Percentiles rank a stretch among this genome's conserved stretches.
These are phyloP conservation scores for Semnornis frantzii DNA, from an alignment of 2,113 vertebrate genomes.

Conservation along the genomic window DNA sequence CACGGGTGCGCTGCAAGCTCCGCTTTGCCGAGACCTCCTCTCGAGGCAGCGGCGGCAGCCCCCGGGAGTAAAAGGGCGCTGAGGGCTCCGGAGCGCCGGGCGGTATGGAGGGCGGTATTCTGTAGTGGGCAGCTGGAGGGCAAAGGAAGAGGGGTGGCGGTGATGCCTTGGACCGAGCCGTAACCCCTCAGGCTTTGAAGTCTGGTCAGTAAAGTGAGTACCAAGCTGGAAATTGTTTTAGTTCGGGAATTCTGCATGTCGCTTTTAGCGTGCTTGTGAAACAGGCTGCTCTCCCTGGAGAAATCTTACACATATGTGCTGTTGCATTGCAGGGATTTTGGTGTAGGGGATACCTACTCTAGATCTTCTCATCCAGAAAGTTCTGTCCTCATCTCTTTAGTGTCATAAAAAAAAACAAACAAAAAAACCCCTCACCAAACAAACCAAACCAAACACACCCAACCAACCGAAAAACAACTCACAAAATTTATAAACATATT, in stretches of 20 bases:
- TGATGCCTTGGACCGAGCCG: not conserved
- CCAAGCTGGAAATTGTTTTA: not conserved
- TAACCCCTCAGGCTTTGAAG: not conserved
- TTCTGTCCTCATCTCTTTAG: not conserved
- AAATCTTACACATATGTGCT: not conserved
- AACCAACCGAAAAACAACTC: not conserved
- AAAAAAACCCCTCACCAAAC: not conserved
- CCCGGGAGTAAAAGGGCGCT: fast-evolving
- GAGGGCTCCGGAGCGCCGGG: not conserved
- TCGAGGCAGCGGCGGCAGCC: not conserved
- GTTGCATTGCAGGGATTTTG: not conserved
- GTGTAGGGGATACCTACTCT: not conserved
- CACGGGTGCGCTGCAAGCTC: not conserved
- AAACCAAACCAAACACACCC: not conserved
- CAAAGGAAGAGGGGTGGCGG: fast-evolving
- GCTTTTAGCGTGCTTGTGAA: not conserved
- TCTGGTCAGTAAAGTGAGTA: not conserved
- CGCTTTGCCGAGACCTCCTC: too few relatives aligned
- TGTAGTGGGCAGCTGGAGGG: not conserved
- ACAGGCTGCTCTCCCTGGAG: not conserved
- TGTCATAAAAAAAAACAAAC: not conserved
- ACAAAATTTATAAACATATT: not conserved
- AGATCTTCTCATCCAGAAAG: not conserved
- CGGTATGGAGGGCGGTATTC: not conserved
- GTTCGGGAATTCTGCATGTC: not conserved